Evolutionary conservation across 2,797 vertebrate genomes (phyloP), one percentile per base, ranked within the genome.

Genomic region (Brotula barbata): DNA sequence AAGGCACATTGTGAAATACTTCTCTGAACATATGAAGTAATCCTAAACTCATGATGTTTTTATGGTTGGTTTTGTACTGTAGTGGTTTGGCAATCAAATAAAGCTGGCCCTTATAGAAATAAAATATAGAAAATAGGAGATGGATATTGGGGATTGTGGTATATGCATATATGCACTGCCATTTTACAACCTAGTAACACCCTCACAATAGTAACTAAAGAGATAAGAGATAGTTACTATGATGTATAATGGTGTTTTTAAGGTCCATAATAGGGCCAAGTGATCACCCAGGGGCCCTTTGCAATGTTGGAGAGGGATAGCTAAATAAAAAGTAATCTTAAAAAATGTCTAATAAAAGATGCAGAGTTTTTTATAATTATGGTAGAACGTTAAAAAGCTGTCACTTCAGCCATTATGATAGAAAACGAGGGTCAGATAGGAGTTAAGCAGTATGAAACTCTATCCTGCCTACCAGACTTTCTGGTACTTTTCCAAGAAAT

Each of bases 401-500:
- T n/a, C n/a, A n/a, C n/a, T n/a, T n/a, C 11, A 54, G 49, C 19
- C 20, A n/a, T 20, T 14, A 52, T 58, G 48, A 58, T 25, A 77
- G 48, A 36, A 46, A 44, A 46, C 39, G 21, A 47, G 56, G 47
- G 39, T 63, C 62, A 61, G 2, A 8, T 23, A 17, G 5, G 14
- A 62, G 58, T 73, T 49, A 49, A 17, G 16, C 51, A 14, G 8
- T 7, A 1, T 56, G 22, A 5, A 53, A 3, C 12, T 52, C 23
- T 5, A 43, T 71, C 41, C n/a, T 61, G 47, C 59, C 55, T 48
- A 52, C 19, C 20, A 20, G 8, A 74, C 37, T 49, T 16, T 52
- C 62, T 70, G 20, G 57, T 68, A 66, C 23, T 65, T 79, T 75
- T 80, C 71, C 68, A 40, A 71, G 43, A 67, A 11, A 78, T 25